These are phyloP conservation scores for Heliconius melpomene DNA, from an alignment of 1,140 invertebrate species.

Conservation along the genomic window DNA sequence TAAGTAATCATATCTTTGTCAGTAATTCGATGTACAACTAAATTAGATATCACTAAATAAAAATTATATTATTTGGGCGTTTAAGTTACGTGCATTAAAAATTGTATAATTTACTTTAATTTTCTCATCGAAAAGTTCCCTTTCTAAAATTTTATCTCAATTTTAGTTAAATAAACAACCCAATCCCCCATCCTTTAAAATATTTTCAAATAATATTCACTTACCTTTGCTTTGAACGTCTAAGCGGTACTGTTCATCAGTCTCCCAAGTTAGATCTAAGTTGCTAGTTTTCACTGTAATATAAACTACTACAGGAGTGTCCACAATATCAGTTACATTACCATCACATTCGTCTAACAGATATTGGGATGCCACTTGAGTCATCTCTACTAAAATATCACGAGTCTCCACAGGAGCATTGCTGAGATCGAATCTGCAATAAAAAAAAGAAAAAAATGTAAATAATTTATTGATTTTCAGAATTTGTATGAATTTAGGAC, in stretches of 20 bases:
- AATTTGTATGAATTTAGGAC: too few relatives aligned
- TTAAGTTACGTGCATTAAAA: background rate
- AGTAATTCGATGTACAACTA: background rate
- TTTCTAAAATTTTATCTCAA: too few relatives aligned
- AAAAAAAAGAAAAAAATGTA: background rate
- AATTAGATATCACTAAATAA: background rate
- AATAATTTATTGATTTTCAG: background rate
- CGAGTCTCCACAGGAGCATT: conserved; percentile 71
- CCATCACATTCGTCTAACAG: conserved; percentile 81
- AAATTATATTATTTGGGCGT: background rate
- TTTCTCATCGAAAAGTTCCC: too few relatives aligned
- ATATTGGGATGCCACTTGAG: conserved; percentile 80
- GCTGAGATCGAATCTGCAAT: conserved; percentile 79
- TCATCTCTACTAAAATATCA: conserved; percentile 78
- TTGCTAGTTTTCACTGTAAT: conserved; percentile 77
- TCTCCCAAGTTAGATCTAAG: conserved; percentile 82
- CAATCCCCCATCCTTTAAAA: too few relatives aligned
- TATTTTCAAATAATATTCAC: too few relatives aligned
- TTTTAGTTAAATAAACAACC: too few relatives aligned
- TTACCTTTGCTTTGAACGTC: conserved; percentile 82
- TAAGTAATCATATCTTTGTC: background rate
- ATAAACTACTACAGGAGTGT: conserved; percentile 81
- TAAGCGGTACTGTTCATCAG: conserved; percentile 85
- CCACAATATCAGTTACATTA: conserved; percentile 77
- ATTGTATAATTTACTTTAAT: too few relatives aligned